Base-by-base conservation (phyloP, 1,140 invertebrate species). In the Diabrotica virgifera region DNA sequence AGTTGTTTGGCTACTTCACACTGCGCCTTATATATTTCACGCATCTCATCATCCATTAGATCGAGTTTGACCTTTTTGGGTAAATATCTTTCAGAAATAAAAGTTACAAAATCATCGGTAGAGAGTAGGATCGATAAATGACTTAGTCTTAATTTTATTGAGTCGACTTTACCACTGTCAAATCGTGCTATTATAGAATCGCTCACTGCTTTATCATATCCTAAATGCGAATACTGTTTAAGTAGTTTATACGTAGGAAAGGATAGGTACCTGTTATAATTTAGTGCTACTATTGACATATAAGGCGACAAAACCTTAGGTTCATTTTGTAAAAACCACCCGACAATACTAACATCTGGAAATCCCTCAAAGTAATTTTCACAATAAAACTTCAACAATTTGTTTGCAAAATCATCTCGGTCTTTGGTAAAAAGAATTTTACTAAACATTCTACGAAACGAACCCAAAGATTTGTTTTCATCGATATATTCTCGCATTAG, bases 141-240 rank as follows among this genome's bases (percentile, higher is more conserved):
- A 5, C 24, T 38, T n/a, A 40, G 5, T 14, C 50, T 46, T 6
- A 11, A 8, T 4, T 5, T 14, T 5, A 0, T 6, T 2, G 50
- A 24, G 50, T 36, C n/a, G 13, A 9, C 6, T 14, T 10, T 52
- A 6, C 59, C 36, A 5, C 52, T 50, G 13, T 60, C 10, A 12
- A 61, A 12, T 56, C 61, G 51, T 9, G 38, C 11, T 14, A 59
- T 40, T 10, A 40, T 51, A 10, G 51, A 5, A n/a, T 61, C 10
- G 12, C 37, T 8, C n/a, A 52, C 37, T 56, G 52, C 63, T n/a
- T 59, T 62, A 40, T 67, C 59, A n/a, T 59, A 51, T 40, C 57
- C 52, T 36, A 66, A 66, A 40, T 66, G 65, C 5, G 46, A 63
- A 52, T 53, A 63, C 6, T 58, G 56, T 59, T 63, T 67, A 3